phyloP scores from a whole-genome alignment of 2,797 vertebrate species.

The Monodelphis domestica region DNA sequence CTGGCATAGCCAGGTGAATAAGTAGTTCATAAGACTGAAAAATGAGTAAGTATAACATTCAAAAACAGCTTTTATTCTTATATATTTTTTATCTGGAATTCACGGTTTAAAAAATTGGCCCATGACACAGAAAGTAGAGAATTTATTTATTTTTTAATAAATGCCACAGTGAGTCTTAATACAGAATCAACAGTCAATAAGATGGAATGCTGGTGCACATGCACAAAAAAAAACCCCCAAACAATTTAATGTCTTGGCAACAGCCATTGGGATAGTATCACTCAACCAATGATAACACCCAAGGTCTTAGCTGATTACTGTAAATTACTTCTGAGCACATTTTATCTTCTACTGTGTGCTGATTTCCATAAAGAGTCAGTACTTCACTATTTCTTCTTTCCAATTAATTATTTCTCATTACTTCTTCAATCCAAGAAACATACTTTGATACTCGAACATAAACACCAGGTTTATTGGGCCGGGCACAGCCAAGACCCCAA shows the following conservation, averaged over 20 bases:
- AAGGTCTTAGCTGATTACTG: conserved; percentile 56
- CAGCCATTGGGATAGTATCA: neutral
- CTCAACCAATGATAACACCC: neutral
- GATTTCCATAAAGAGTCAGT: conserved; percentile 38
- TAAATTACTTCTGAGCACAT: conserved; percentile 61
- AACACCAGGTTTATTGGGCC: conserved; percentile 95
- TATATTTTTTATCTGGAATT: neutral
- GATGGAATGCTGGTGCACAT: conserved; percentile 40
- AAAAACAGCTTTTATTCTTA: conserved; percentile 28
- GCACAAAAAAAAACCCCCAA: conserved; percentile 20
- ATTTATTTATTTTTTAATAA: conserved; percentile 67
- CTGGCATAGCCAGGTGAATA: neutral
- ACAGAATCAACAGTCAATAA: conserved; percentile 12
- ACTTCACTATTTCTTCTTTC: neutral
- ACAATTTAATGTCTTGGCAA: conserved; percentile 8
- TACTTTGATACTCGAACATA: conserved; percentile 93
- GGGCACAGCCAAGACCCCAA: conserved; percentile 96
- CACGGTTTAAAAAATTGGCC: conserved; percentile 8
- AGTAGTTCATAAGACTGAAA: neutral
- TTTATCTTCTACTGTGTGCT: neutral
- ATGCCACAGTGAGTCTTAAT: conserved; percentile 11
- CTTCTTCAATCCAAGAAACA: conserved; percentile 89
- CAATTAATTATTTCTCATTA: conserved; percentile 82
- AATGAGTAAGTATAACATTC: neutral
- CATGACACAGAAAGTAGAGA: conserved; percentile 33